Evolutionary conservation across 2,797 vertebrate genomes (phyloP).

Genomic region (Propithecus perrieri): DNA sequence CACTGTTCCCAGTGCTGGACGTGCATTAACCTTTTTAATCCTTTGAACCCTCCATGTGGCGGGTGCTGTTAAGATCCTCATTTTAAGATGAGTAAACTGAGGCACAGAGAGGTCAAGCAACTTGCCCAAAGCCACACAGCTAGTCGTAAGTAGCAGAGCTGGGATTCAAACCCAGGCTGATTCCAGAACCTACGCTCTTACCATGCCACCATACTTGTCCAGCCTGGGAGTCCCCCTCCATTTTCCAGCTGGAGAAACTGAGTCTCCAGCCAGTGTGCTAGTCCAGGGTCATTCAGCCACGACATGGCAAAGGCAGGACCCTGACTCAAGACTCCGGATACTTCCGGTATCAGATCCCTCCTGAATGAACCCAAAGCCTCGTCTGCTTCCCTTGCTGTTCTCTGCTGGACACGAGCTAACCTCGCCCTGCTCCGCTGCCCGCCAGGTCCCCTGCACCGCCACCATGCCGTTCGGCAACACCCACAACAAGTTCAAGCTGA

Average conservation of each 20-base stretch:
- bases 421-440: rapidly evolving
- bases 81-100: background rate
- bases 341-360: background rate
- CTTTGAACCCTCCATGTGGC: background rate
- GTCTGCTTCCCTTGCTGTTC: background rate
- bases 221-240: too few relatives aligned
- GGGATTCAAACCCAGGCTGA: background rate
- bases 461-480: conserved; percentile 92
- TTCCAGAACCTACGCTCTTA: background rate
- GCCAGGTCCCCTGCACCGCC: conserved; percentile 83
- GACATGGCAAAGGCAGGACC: background rate
- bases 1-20: background rate
- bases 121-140: background rate
- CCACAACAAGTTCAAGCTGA: conserved; percentile 94
- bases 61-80: rapidly evolving
- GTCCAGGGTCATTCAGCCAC: background rate
- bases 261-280: background rate
- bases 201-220: background rate
- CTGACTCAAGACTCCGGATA: background rate
- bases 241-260: background rate
- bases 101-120: background rate
- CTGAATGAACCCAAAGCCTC: background rate
- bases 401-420: rapidly evolving
- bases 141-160: background rate
- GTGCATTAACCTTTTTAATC: background rate